Evolutionary conservation across 2,113 vertebrate species (phyloP).

Genomic region (Pseudorasbora parva): DNA sequence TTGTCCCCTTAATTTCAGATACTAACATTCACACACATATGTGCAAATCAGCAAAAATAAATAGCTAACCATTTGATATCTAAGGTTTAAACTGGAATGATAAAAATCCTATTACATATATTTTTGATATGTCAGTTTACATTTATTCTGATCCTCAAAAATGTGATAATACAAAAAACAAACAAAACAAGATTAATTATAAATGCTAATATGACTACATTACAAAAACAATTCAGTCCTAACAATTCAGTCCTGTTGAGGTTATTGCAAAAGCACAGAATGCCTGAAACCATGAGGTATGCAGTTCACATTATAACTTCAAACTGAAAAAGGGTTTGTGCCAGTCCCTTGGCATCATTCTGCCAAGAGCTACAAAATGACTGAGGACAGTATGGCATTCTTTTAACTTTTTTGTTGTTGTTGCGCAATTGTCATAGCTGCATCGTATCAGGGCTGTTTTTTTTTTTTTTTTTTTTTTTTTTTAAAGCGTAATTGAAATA

Average conservation of each 20-base stretch:
- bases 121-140: neutral
- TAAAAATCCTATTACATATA: slow-evolving; percentile 18
- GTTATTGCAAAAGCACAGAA: neutral
- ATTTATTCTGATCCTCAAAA: neutral
- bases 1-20: neutral
- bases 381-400: neutral
- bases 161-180: neutral
- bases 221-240: neutral
- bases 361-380: neutral
- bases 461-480: neutral
- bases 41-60: neutral
- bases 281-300: neutral
- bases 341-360: neutral
- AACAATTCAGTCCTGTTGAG: neutral
- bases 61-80: neutral
- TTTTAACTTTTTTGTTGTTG: neutral
- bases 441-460: neutral
- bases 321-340: neutral
- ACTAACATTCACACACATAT: neutral
- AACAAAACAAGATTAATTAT: neutral
- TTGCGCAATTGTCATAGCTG: neutral
- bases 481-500: neutral
- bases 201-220: neutral
- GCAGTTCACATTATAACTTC: neutral
- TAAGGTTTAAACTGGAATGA: slow-evolving; percentile 56